Conservation (phyloP, 2,888 invertebrate species). For the Scaptomyza reducta region DNA sequence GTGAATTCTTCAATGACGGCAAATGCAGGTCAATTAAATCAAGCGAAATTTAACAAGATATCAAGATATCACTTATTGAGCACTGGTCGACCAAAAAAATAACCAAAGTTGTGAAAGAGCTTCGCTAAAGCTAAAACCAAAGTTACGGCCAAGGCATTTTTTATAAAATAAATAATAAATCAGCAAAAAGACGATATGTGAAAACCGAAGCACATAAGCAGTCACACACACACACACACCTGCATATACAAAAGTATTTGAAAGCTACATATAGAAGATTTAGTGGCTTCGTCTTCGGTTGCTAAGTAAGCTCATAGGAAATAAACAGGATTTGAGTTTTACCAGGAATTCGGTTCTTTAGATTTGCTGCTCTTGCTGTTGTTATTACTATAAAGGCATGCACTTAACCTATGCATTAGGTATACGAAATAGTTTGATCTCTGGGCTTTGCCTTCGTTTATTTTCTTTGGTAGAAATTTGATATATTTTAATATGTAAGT, state of each 20-base stretch:
- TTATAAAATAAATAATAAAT: slow-evolving; percentile 73
- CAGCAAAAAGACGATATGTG: slow-evolving; percentile 73
- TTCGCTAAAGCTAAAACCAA: too few species aligned
- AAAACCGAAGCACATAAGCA: slow-evolving; percentile 35
- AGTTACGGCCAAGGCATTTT: too few species aligned
- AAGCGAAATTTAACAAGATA: too few species aligned
- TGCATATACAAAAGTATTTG: slow-evolving; percentile 41
- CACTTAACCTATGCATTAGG: slow-evolving; percentile 42
- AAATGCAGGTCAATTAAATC: too few species aligned
- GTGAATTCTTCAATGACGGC: too few species aligned
- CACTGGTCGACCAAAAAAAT: too few species aligned
- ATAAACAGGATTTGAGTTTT: slow-evolving; percentile 77
- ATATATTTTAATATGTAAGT: slow-evolving; percentile 67
- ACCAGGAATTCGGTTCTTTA: slow-evolving; percentile 63
- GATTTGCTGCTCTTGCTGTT: slow-evolving; percentile 6
- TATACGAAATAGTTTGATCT: slow-evolving; percentile 42
- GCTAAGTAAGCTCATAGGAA: slow-evolving; percentile 73
- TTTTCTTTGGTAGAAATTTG: slow-evolving; percentile 67
- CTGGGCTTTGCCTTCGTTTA: slow-evolving; percentile 39
- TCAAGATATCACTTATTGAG: too few species aligned
- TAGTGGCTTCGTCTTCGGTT: slow-evolving; percentile 43
- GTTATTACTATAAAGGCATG: slow-evolving; percentile 12
- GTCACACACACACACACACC: slow-evolving; percentile 21
- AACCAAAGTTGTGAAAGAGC: too few species aligned
- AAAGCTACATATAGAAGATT: slow-evolving; percentile 45